Base-by-base conservation (phyloP, 2,888 invertebrate species). In the Spodoptera picta region DNA sequence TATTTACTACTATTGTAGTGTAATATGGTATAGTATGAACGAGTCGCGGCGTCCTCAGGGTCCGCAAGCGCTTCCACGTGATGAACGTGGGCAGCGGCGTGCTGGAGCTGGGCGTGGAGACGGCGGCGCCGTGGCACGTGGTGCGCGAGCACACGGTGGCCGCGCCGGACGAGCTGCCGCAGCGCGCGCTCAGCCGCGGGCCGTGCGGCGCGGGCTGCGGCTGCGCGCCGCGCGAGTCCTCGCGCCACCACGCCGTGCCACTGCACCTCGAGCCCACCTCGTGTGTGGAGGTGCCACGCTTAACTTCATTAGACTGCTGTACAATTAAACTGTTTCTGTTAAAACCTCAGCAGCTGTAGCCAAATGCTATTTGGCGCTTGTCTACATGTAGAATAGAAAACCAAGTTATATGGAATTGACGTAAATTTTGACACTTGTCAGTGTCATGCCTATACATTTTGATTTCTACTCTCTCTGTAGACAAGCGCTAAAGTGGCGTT, bases 21-120 rank as follows among this genome's bases (percentile, higher is more conserved):
- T 27, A 4, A 27, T 5, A 36, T 36, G 36, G 36, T 9, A 5
- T 7, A 36, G 36, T 9, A 9, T 36, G 36, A 36, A 7, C 7
- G 36, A 36, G 36, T 47, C 42, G 9, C 27, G 41, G 0, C n/a
- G n/a, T 60, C 6, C 36, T 36, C 36, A 92, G 92, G 75, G 79
- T 90, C 2, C 89, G 91, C 48, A 91, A 90, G 65, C 83, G 77
- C 1, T 82, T 91, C 60, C 77, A 63, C 10, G 61, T 88, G 1
- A 74, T 76, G 58, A 92, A 92, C 80, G 75, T 83, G 2, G 90
- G 91, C 27, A 79, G 73, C 43, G 90, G 88, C 0, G 74, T 69
- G 0, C 60, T 90, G 48, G 57, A 68, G 5, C 54, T 85, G 10
- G 42, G 36, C 3, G 80, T 82, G 11, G 51, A 61, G 6, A 82